Conservation (phyloP, 2,888 invertebrate genomes). For the Spisula subtruncata region DNA sequence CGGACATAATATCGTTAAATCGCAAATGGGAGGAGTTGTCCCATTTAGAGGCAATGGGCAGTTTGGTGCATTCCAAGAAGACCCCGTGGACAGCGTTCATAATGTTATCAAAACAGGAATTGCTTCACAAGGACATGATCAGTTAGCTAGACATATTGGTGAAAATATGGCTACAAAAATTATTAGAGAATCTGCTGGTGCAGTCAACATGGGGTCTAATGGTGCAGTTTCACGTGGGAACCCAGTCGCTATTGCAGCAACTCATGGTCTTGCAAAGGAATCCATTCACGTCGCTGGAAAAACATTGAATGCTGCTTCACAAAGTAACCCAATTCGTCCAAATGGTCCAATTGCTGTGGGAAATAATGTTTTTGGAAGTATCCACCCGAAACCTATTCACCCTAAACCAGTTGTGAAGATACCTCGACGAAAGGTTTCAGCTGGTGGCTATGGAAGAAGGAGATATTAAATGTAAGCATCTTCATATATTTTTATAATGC, state of each 20-base stretch:
- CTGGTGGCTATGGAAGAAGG: conserved; percentile 28
- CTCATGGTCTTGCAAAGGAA: conserved; percentile 53
- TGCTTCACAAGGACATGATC: conserved; percentile 46
- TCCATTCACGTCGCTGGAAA: conserved; percentile 54
- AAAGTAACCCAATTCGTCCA: neutral
- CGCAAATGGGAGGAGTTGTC: neutral
- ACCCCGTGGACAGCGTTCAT: conserved; percentile 57
- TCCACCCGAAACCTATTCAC: neutral
- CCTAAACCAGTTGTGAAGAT: conserved; percentile 10
- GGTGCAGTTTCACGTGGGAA: conserved; percentile 53
- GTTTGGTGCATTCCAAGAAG: too few species aligned
- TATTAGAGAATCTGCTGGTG: conserved; percentile 31
- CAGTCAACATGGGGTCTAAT: conserved; percentile 51
- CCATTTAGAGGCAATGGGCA: neutral
- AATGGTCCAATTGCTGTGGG: conserved; percentile 8
- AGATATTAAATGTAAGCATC: neutral
- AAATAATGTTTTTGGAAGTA: conserved; percentile 19
- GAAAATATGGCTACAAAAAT: conserved; percentile 50
- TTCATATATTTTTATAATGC: too few species aligned
- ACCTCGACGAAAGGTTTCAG: neutral
- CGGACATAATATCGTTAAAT: neutral
- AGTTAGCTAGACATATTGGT: conserved; percentile 51
- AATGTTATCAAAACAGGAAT: conserved; percentile 52
- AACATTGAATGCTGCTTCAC: conserved; percentile 43
- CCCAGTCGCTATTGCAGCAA: conserved; percentile 54